Conservation (phyloP, 2,797 vertebrate species). For the Vespertilio murinus region DNA sequence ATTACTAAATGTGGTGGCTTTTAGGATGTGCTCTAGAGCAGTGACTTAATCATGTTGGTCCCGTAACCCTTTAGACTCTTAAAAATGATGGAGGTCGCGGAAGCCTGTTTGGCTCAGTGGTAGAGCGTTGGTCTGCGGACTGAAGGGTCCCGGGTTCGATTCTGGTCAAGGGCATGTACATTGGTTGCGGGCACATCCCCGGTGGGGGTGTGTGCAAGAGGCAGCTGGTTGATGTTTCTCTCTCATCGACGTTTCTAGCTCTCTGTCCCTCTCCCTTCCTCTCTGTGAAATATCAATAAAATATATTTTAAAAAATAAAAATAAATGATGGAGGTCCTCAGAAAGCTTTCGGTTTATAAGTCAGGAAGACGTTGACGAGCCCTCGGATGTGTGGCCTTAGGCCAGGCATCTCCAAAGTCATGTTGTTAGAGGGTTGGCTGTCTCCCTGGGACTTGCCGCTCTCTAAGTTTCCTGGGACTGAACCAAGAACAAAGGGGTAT, state of each 20-base stretch:
- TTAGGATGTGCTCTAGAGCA: neutral
- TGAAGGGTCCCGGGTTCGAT: no score
- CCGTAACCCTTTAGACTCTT: neutral
- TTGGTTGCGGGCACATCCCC: no score
- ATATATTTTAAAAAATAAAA: no score
- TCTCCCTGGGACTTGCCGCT: neutral
- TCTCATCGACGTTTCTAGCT: no score
- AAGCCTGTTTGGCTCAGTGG: no score
- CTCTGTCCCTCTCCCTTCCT: no score
- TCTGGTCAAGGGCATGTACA: no score
- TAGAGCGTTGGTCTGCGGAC: no score
- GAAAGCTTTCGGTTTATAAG: neutral
- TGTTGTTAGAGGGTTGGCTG: neutral
- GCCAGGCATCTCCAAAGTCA: neutral
- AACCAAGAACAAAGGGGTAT: neutral
- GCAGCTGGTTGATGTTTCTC: no score
- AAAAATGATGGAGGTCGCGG: neutral
- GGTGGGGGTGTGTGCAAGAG: no score
- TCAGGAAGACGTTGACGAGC: neutral
- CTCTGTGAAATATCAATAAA: no score
- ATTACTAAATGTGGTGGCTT: neutral
- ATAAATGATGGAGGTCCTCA: neutral
- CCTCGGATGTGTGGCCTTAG: neutral
- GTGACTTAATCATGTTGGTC: neutral
- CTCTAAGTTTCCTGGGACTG: neutral